Conservation (phyloP, 2,113 vertebrate genomes). For the Nyctereutes procyonoides region DNA sequence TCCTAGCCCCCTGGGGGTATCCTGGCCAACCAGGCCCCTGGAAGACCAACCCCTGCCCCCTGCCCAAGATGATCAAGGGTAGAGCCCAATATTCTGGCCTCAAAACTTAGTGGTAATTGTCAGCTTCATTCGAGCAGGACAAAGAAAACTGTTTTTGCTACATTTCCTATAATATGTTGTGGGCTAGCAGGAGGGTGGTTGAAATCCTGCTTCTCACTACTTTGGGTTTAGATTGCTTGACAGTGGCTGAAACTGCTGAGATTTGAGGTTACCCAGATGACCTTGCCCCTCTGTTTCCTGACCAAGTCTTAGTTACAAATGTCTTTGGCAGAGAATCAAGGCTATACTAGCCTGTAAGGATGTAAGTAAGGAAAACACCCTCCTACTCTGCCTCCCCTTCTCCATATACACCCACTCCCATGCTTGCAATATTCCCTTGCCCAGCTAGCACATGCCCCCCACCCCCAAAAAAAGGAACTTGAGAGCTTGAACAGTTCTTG, state of each 20-base stretch:
- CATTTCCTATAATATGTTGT: slow-evolving; percentile 7
- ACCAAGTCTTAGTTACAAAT: slow-evolving; percentile 14
- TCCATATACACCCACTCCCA: neutral
- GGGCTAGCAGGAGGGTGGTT: neutral
- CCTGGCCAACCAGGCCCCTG: neutral
- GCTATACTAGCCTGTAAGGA: slow-evolving; percentile 7
- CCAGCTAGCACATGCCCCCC: neutral
- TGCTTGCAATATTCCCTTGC: neutral
- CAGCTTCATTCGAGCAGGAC: neutral
- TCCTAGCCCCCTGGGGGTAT: neutral
- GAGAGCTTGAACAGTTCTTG: neutral
- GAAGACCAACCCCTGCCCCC: neutral
- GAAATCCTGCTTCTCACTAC: neutral
- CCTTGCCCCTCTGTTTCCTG: slow-evolving; percentile 33
- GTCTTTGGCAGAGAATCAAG: slow-evolving; percentile 43
- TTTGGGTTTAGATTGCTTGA: slow-evolving; percentile 52
- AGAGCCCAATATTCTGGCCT: neutral
- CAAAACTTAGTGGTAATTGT: neutral
- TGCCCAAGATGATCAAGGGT: neutral
- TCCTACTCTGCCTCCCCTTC: neutral
- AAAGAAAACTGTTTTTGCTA: slow-evolving; percentile 19
- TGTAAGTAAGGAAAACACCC: neutral
- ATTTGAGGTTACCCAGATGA: slow-evolving; percentile 32
- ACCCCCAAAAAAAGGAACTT: neutral
- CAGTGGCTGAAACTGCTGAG: neutral